These are phyloP conservation scores for Plebejus argus DNA, from an alignment of 2,888 invertebrate genomes.

Conservation along the genomic window DNA sequence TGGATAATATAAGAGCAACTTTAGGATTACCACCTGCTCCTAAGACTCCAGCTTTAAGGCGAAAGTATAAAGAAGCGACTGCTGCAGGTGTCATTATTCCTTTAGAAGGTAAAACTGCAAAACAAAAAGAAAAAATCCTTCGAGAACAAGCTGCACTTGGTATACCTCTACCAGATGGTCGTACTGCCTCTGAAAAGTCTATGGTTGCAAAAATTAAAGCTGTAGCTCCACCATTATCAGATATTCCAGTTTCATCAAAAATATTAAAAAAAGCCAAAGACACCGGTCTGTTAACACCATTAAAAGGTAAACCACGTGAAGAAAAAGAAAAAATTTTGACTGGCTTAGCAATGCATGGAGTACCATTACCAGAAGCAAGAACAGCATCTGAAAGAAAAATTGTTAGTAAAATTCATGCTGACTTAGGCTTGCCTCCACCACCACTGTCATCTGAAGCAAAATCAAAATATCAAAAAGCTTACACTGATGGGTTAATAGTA, in stretches of 20 bases:
- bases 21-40: slow-evolving; percentile 43
- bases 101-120: slow-evolving; percentile 40
- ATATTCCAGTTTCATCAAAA: slow-evolving; percentile 34
- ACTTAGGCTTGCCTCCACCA: slow-evolving; percentile 43
- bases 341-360: slow-evolving; percentile 39
- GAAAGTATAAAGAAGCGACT: slow-evolving; percentile 39
- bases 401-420: slow-evolving; percentile 41
- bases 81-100: slow-evolving; percentile 39
- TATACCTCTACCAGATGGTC: slow-evolving; percentile 39
- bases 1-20: slow-evolving; percentile 38
- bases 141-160: slow-evolving; percentile 38
- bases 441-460: slow-evolving; percentile 45
- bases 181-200: slow-evolving; percentile 43
- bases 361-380: slow-evolving; percentile 43
- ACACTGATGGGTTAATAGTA: slow-evolving; percentile 45
- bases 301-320: slow-evolving; percentile 46
- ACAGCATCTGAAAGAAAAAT: slow-evolving; percentile 45
- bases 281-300: slow-evolving; percentile 47
- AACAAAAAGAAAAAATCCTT: slow-evolving; percentile 42
- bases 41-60: slow-evolving; percentile 36
- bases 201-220: slow-evolving; percentile 39
- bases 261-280: slow-evolving; percentile 46
- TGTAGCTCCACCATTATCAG: slow-evolving; percentile 28
- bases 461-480: slow-evolving; percentile 45
- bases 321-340: slow-evolving; percentile 48